Conservation (phyloP, 2,888 invertebrate species). For the Operophtera brumata region DNA sequence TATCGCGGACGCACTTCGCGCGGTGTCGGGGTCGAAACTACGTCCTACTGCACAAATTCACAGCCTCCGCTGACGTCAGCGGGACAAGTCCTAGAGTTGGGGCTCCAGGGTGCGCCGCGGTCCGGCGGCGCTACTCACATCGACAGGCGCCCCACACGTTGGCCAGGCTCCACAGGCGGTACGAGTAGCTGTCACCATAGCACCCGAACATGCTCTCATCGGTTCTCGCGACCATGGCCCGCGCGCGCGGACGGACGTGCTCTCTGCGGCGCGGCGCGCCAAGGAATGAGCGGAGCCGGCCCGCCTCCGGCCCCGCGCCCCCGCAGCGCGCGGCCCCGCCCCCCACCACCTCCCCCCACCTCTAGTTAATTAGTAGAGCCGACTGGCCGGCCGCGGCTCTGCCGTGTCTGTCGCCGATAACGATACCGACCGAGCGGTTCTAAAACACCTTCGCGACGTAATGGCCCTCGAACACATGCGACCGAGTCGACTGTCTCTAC, state of each 20-base stretch:
- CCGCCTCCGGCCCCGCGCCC: slow-evolving; percentile 56
- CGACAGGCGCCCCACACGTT: slow-evolving; percentile 88
- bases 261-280: slow-evolving; percentile 72
- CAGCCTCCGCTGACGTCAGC: slow-evolving; percentile 64
- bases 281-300: slow-evolving; percentile 65
- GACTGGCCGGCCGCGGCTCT: slow-evolving; percentile 42
- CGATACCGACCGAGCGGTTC: slow-evolving; percentile 34
- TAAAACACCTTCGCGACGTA: slow-evolving; percentile 41
- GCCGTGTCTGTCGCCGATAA: slow-evolving; percentile 25
- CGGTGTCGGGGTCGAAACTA: slow-evolving; percentile 47
- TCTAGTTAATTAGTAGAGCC: slow-evolving; percentile 72
- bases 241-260: slow-evolving; percentile 76
- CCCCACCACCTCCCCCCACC: slow-evolving; percentile 51
- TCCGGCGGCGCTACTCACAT: slow-evolving; percentile 81
- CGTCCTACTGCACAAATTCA: slow-evolving; percentile 57
- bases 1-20: slow-evolving; percentile 51
- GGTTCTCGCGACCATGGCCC: slow-evolving; percentile 91
- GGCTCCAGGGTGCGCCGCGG: slow-evolving; percentile 35
- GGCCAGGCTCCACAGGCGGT: slow-evolving; percentile 88
- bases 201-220: slow-evolving; percentile 88
- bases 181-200: slow-evolving; percentile 87
- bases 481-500: slow-evolving; percentile 13
- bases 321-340: slow-evolving; percentile 42
- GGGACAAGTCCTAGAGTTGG: slow-evolving; percentile 51
- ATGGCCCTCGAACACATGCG: slow-evolving; percentile 28